Evolutionary conservation across 1,140 invertebrate species (phyloP).

Genomic region (Nasonia giraulti): DNA sequence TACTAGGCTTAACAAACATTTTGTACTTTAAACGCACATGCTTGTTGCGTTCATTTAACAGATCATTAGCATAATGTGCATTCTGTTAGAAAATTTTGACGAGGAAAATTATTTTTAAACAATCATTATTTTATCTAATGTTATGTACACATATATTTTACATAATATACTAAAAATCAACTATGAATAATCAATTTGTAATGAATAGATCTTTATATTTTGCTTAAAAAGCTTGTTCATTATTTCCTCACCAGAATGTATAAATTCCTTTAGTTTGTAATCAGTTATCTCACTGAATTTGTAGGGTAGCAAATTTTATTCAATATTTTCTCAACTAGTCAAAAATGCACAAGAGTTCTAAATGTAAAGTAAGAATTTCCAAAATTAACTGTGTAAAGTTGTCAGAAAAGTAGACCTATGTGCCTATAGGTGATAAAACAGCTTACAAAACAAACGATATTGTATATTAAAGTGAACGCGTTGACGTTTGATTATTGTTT

Average conservation of each 20-base stretch:
- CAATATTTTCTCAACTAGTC: slow-evolving; percentile 8
- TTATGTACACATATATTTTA: slow-evolving; percentile 31
- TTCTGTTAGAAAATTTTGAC: slow-evolving; percentile 1
- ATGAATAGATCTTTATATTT: slow-evolving; percentile 34
- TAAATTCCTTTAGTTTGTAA: neutral
- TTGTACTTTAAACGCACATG: slow-evolving; percentile 32
- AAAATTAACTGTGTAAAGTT: slow-evolving; percentile 13
- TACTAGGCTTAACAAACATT: slow-evolving; percentile 41
- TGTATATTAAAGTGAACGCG: slow-evolving; percentile 21
- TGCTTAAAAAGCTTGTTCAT: neutral
- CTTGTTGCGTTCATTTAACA: slow-evolving; percentile 21
- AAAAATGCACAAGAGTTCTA: neutral
- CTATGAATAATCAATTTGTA: slow-evolving; percentile 18
- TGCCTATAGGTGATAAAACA: slow-evolving; percentile 25
- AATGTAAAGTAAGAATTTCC: neutral
- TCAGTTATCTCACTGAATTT: neutral
- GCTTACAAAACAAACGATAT: slow-evolving; percentile 11
- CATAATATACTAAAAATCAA: slow-evolving; percentile 24
- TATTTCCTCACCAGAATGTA: slow-evolving; percentile 18
- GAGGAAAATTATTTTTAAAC: slow-evolving; percentile 1
- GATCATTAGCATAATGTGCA: slow-evolving; percentile 6
- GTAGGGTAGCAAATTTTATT: neutral
- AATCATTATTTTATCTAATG: slow-evolving; percentile 16
- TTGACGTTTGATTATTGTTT: slow-evolving; percentile 28
- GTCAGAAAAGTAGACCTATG: slow-evolving; percentile 21